Conservation (phyloP, 2,113 vertebrate genomes). For the Platycercus adscitus region DNA sequence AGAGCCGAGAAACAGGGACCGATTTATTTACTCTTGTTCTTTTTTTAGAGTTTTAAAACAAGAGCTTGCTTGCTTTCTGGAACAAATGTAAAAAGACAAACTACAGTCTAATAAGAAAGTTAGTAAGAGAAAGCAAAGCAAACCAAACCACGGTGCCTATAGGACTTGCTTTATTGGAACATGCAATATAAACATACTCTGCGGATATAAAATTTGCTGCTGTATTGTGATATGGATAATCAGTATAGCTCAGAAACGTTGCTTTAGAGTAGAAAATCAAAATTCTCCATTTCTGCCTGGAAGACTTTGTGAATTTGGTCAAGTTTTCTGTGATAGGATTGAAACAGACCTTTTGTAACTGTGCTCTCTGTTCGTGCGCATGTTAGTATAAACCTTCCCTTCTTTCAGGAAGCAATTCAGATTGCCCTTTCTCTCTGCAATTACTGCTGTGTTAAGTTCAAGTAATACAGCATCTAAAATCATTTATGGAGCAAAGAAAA, state of each 20-base stretch:
- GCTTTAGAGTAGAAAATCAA: background rate
- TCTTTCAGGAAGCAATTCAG: constrained; percentile 67
- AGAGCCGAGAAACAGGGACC: background rate
- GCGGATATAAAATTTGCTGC: background rate
- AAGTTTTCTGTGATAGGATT: constrained; percentile 20
- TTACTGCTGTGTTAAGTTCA: constrained; percentile 68
- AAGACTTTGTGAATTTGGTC: background rate
- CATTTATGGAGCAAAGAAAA: constrained; percentile 65
- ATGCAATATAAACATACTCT: background rate
- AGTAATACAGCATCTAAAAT: constrained; percentile 63
- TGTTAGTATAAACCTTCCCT: constrained; percentile 60
- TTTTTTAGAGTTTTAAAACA: constrained; percentile 2
- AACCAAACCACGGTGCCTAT: background rate
- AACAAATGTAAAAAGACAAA: background rate
- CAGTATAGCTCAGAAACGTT: background rate
- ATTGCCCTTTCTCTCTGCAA: constrained; percentile 54
- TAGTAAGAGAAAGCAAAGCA: background rate
- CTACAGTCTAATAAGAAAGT: background rate
- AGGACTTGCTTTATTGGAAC: background rate
- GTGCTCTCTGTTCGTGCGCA: background rate
- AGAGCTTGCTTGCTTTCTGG: background rate
- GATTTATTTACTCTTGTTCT: constrained; percentile 24
- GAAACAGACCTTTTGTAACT: constrained; percentile 54
- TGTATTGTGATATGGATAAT: background rate
- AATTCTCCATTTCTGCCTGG: background rate